phyloP scores from a whole-genome alignment of 2,797 vertebrate genomes.

The Sphenodon punctatus region DNA sequence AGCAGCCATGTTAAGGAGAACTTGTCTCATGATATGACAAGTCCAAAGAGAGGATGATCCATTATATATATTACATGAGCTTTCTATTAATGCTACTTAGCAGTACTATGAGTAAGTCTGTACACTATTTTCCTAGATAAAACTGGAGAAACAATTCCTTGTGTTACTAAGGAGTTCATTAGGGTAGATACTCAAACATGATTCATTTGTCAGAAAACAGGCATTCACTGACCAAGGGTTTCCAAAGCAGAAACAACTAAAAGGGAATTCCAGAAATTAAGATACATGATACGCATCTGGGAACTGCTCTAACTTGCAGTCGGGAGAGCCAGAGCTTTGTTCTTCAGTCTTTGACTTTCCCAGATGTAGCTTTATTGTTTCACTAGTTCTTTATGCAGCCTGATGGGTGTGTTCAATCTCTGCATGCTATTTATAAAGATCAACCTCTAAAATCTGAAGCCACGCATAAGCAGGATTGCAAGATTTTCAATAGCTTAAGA shows the following conservation, averaged over 20 bases:
- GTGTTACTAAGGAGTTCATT: background rate
- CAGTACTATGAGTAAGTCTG: background rate
- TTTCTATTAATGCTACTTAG: background rate
- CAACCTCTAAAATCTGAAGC: background rate
- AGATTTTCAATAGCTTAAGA: constrained; percentile 1
- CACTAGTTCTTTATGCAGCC: constrained; percentile 18
- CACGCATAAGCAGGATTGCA: constrained; percentile 4
- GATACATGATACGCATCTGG: constrained; percentile 13
- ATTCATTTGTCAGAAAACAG: background rate
- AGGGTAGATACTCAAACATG: background rate
- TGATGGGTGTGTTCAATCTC: background rate
- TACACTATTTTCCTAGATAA: background rate
- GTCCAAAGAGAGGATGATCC: background rate
- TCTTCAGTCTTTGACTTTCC: constrained; percentile 28
- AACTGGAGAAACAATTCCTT: background rate
- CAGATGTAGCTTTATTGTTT: constrained; percentile 1
- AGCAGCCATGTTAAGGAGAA: background rate
- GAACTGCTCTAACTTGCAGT: background rate
- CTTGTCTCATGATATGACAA: background rate
- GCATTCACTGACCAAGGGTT: background rate
- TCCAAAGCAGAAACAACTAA: background rate
- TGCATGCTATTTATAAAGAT: constrained; percentile 35
- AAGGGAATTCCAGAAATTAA: background rate
- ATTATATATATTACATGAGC: background rate
- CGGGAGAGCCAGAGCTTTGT: background rate